A percentile compares a stretch with the other conserved stretches of the same genome.
phyloP scores from a whole-genome alignment of 2,888 invertebrate genomes.

The Epistrophe eligans region DNA sequence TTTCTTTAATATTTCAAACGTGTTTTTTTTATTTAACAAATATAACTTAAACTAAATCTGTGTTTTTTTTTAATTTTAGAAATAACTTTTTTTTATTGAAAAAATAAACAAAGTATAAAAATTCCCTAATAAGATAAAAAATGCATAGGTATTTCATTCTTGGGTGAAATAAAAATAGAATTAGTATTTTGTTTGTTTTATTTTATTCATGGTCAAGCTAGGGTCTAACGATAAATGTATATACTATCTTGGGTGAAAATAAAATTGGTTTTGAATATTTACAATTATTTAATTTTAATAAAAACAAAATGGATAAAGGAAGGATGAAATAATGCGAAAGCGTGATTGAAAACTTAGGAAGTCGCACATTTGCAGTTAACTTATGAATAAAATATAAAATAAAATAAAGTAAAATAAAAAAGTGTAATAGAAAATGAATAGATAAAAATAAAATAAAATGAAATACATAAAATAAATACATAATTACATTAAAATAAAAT shows the following conservation, averaged over 20 bases:
- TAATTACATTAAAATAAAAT: background rate
- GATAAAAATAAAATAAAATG: background rate
- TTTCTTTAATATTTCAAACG: slow-evolving; percentile 56
- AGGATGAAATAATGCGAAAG: background rate
- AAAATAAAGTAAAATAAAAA: background rate
- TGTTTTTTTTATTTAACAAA: slow-evolving; percentile 63
- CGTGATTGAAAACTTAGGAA: background rate
- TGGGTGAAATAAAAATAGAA: slow-evolving; percentile 48
- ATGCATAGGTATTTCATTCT: slow-evolving; percentile 63
- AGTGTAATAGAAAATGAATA: too few species aligned
- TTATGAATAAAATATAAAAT: background rate
- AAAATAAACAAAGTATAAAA: slow-evolving; percentile 76
- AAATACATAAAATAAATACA: background rate
- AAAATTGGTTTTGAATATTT: slow-evolving; percentile 9
- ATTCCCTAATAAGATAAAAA: slow-evolving; percentile 75
- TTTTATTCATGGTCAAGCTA: slow-evolving; percentile 69
- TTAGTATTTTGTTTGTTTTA: slow-evolving; percentile 27
- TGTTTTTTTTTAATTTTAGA: slow-evolving; percentile 43
- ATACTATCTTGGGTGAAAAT: slow-evolving; percentile 34
- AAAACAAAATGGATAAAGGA: background rate
- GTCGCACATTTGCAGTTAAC: background rate
- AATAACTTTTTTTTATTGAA: slow-evolving; percentile 53
- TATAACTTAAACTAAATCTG: slow-evolving; percentile 54
- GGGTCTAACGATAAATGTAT: slow-evolving; percentile 43
- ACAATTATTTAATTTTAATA: background rate